phyloP scores from a whole-genome alignment of 2,113 vertebrate species.

The Bujurquina vittata region DNA sequence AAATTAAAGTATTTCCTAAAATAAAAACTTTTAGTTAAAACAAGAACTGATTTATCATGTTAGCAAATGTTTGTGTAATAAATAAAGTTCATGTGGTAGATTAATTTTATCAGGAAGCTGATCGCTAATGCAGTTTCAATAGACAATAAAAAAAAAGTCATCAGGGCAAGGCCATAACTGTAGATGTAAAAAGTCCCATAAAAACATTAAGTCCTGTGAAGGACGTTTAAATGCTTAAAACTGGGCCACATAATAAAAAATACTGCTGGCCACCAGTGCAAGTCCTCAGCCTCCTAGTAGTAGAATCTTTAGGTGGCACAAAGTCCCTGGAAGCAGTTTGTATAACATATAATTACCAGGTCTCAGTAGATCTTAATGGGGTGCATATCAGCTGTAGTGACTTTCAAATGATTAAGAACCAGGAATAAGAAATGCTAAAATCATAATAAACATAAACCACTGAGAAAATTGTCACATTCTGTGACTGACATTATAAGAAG shows the following conservation, averaged over 20 bases:
- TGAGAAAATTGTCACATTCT: too few species aligned
- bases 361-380: too few species aligned
- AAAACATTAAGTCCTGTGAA: not conserved
- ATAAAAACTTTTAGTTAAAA: conserved; percentile 1
- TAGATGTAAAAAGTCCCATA: conserved; percentile 1
- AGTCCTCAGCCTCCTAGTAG: too few species aligned
- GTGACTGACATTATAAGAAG: too few species aligned
- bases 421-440: too few species aligned
- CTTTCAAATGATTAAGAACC: too few species aligned
- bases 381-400: too few species aligned
- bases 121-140: not conserved
- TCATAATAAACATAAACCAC: too few species aligned
- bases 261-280: too few species aligned
- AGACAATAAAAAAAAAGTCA: conserved; percentile 1
- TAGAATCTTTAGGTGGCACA: too few species aligned
- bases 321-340: too few species aligned
- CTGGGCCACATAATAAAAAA: not conserved
- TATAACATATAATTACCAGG: too few species aligned
- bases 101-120: not conserved
- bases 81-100: not conserved
- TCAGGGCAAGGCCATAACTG: not conserved
- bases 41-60: not conserved
- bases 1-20: not conserved
- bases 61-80: conserved; percentile 4
- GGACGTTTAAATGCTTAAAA: conserved; percentile 1